Percentiles rank a stretch among this genome's conserved stretches.
Conservation (phyloP, 2,888 invertebrate species). For the Glyphotaelius pellucidus region DNA sequence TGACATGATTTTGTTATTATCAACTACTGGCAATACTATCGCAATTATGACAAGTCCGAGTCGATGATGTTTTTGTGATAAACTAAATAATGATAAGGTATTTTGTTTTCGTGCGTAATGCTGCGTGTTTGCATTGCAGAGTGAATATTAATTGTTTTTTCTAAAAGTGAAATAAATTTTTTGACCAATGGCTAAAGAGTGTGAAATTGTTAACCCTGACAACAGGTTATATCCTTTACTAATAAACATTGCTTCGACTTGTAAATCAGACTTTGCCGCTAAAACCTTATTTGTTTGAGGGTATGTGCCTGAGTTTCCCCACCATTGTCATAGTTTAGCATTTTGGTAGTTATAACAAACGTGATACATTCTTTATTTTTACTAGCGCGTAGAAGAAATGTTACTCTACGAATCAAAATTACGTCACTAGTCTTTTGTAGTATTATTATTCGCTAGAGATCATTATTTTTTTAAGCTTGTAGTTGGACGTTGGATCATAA, state of each 20-base stretch:
- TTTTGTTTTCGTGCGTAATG: constrained; percentile 32
- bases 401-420: background rate
- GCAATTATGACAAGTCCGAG: constrained; percentile 21
- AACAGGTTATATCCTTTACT: constrained; percentile 53
- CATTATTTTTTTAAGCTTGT: background rate
- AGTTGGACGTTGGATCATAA: too few species aligned
- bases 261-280: constrained; percentile 18
- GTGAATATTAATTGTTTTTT: background rate
- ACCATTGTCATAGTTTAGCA: constrained; percentile 4
- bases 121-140: constrained; percentile 22
- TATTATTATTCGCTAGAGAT: background rate
- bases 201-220: constrained; percentile 58
- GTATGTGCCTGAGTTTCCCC: constrained; percentile 23
- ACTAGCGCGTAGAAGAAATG: background rate
- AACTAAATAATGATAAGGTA: constrained; percentile 37
- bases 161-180: constrained; percentile 11
- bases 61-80: constrained; percentile 22
- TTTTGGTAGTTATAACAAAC: background rate
- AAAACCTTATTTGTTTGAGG: constrained; percentile 29
- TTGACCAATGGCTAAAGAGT: constrained; percentile 60
- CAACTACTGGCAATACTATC: background rate
- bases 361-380: background rate
- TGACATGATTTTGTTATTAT: background rate
- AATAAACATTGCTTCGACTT: constrained; percentile 17
- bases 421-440: background rate